phyloP scores from a whole-genome alignment of 2,113 vertebrate species.

The Thunnus maccoyii region DNA sequence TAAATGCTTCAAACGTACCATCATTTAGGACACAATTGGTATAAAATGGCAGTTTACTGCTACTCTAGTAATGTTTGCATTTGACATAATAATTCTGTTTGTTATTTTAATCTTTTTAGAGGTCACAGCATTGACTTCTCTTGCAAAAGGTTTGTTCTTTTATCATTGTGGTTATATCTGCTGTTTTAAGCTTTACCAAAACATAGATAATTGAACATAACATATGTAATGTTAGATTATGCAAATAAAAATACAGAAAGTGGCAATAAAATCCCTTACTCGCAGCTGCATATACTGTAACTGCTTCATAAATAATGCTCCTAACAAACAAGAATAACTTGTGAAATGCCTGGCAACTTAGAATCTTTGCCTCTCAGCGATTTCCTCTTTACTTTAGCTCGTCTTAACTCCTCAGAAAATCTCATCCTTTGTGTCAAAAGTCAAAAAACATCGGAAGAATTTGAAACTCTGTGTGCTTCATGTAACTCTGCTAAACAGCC shows the following conservation, averaged over 20 bases:
- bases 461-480: constrained; percentile 6
- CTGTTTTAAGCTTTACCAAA: background rate
- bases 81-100: no score
- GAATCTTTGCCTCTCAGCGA: constrained; percentile 3
- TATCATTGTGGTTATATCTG: background rate
- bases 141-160: background rate
- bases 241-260: constrained; percentile 19
- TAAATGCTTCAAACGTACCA: background rate
- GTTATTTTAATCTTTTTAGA: background rate
- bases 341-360: constrained; percentile 26
- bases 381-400: constrained; percentile 13
- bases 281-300: background rate
- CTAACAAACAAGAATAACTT: constrained; percentile 13
- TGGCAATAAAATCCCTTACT: constrained; percentile 1
- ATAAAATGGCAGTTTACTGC: no score
- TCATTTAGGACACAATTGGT: no score
- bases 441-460: constrained; percentile 1
- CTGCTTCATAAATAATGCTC: constrained; percentile 27
- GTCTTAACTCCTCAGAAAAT: constrained; percentile 15
- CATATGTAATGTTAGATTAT: constrained; percentile 15
- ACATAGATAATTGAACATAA: background rate
- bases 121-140: background rate
- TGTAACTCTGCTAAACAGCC: constrained; percentile 21
- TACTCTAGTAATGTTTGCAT: no score
- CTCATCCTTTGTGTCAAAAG: constrained; percentile 27